Percentiles rank a stretch among this genome's conserved stretches.
Conservation (phyloP, 2,113 vertebrate species). For the Urocynchramus pylzowi region DNA sequence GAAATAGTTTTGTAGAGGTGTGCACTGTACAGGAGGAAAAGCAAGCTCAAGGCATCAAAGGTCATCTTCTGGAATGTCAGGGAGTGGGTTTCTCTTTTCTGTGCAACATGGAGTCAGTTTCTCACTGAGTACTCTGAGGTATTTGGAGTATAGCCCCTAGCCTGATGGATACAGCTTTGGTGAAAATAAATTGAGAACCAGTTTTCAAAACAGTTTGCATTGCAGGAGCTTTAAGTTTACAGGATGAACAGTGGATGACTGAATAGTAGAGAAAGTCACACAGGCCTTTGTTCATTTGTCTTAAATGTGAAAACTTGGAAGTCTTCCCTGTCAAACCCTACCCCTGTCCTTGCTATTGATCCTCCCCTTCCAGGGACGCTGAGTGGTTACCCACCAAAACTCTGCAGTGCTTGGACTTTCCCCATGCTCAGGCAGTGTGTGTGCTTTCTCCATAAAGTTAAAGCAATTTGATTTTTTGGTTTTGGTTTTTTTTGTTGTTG, state of each 20-base stretch:
- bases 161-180: not conserved
- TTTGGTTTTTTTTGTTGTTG: too few relatives aligned
- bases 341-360: not conserved
- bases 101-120: not conserved
- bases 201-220: not conserved
- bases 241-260: not conserved
- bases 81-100: not conserved
- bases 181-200: not conserved
- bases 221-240: not conserved
- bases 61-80: not conserved
- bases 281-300: not conserved
- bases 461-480: not conserved
- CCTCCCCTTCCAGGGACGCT: not conserved
- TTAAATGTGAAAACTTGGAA: not conserved
- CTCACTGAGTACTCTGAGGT: fast-evolving
- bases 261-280: not conserved
- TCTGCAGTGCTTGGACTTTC: fast-evolving
- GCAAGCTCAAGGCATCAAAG: not conserved
- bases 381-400: not conserved
- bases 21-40: not conserved
- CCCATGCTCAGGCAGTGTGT: not conserved
- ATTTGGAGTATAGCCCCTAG: not conserved
- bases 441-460: not conserved
- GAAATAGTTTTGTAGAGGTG: not conserved
- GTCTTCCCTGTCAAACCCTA: not conserved